Evolutionary conservation across 2,888 invertebrate species (phyloP).

Genomic region (Masnerella sp.): DNA sequence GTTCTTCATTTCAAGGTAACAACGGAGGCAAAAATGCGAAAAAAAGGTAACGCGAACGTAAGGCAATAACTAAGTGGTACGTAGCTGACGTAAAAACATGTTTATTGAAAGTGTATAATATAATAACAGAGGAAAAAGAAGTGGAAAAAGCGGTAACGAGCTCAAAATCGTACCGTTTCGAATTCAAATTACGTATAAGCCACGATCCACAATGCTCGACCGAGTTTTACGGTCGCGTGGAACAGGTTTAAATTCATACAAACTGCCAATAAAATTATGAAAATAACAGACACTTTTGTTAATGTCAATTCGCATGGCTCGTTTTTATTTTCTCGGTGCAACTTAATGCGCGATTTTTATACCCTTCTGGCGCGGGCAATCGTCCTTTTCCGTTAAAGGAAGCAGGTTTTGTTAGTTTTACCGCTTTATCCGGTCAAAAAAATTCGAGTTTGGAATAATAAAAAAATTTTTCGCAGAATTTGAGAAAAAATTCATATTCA

Average conservation of each 20-base stretch:
- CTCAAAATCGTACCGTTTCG: conserved; percentile 50
- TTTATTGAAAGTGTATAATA: conserved; percentile 55
- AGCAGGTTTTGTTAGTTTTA: conserved; percentile 11
- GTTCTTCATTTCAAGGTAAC: conserved; percentile 31
- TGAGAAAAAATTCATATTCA: background rate
- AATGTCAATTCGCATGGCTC: conserved; percentile 41
- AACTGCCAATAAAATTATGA: conserved; percentile 57
- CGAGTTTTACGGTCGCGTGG: conserved; percentile 40
- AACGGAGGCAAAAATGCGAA: conserved; percentile 3
- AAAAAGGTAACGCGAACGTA: conserved; percentile 23
- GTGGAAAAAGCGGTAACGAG: conserved; percentile 47
- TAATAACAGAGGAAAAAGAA: conserved; percentile 50
- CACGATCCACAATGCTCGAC: conserved; percentile 45
- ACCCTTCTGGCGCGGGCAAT: conserved; percentile 3
- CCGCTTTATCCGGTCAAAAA: conserved; percentile 17
- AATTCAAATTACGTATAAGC: conserved; percentile 53
- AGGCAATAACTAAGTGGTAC: conserved; percentile 50
- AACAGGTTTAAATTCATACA: conserved; percentile 58
- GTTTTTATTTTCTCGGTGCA: conserved; percentile 24
- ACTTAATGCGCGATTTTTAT: conserved; percentile 32
- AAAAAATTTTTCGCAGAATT: background rate
- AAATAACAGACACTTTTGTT: conserved; percentile 57
- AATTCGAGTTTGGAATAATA: no score
- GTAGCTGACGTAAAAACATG: conserved; percentile 47
- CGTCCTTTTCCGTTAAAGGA: conserved; percentile 1